phyloP scores from a whole-genome alignment of 2,888 invertebrate species.

The Mythimna albipuncta region DNA sequence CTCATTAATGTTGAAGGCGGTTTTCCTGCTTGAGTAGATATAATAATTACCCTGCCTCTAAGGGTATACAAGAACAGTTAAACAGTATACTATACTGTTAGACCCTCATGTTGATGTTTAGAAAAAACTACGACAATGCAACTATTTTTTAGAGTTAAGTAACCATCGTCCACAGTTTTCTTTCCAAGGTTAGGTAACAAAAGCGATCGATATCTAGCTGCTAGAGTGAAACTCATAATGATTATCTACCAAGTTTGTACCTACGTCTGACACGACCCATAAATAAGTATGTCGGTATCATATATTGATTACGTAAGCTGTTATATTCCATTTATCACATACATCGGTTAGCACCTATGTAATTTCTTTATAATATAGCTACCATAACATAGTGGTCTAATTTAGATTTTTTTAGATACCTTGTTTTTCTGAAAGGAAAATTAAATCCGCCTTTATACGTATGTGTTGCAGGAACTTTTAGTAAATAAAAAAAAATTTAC shows the following conservation, averaged over 20 bases:
- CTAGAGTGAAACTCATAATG: slow-evolving; percentile 27
- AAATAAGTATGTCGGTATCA: slow-evolving; percentile 10
- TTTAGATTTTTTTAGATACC: background rate
- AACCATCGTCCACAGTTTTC: slow-evolving; percentile 6
- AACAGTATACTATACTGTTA: background rate
- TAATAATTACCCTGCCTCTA: background rate
- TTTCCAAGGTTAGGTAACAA: slow-evolving; percentile 50
- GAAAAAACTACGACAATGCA: slow-evolving; percentile 5
- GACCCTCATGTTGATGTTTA: background rate
- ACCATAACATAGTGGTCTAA: background rate
- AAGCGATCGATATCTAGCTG: slow-evolving; percentile 53
- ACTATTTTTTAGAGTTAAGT: slow-evolving; percentile 9
- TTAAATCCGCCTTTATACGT: too few relatives aligned
- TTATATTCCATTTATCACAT: slow-evolving; percentile 11
- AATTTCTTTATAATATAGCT: background rate
- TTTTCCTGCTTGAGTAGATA: background rate
- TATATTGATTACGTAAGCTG: slow-evolving; percentile 45
- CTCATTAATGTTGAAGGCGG: background rate
- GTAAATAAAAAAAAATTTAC: background rate
- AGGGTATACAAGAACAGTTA: background rate
- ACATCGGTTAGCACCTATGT: background rate
- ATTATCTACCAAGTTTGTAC: slow-evolving; percentile 28
- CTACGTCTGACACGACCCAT: slow-evolving; percentile 17
- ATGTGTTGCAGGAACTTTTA: too few relatives aligned
- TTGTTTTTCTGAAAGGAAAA: background rate